Conservation (phyloP, 2,797 vertebrate genomes). For the Pseudochromis fuscus region DNA sequence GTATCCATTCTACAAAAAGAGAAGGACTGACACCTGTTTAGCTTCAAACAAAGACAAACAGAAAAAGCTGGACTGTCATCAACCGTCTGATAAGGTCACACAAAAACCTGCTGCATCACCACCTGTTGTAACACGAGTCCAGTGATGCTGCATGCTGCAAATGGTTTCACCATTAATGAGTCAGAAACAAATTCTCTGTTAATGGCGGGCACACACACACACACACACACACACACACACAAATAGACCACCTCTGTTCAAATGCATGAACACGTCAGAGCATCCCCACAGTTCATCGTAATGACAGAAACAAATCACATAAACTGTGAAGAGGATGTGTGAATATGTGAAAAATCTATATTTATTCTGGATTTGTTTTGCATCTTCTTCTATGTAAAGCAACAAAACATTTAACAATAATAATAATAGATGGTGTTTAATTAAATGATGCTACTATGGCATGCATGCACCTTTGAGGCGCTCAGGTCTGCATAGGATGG, state of each 20-base stretch:
- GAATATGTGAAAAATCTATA: not conserved
- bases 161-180: constrained; percentile 25
- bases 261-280: constrained; percentile 23
- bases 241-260: constrained; percentile 3
- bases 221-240: too few relatives aligned
- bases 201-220: too few relatives aligned
- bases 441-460: not conserved
- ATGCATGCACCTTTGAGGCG: not conserved
- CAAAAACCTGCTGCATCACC: constrained; percentile 10
- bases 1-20: not conserved
- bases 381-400: not conserved
- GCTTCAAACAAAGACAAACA: constrained; percentile 1
- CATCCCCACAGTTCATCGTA: not conserved
- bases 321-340: not conserved
- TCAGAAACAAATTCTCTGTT: too few relatives aligned
- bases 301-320: constrained; percentile 8
- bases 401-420: too few relatives aligned
- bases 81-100: not conserved
- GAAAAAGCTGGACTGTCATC: not conserved
- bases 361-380: not conserved
- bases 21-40: not conserved
- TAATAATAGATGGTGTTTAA: not conserved
- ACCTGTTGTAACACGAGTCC: constrained; percentile 5
- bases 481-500: constrained; percentile 4
- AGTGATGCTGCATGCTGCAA: too few relatives aligned